A percentile compares a stretch with the other conserved stretches of the same genome.
These are phyloP conservation scores for Oreocharis arfaki DNA, from an alignment of 2,113 vertebrate species.

Conservation along the genomic window DNA sequence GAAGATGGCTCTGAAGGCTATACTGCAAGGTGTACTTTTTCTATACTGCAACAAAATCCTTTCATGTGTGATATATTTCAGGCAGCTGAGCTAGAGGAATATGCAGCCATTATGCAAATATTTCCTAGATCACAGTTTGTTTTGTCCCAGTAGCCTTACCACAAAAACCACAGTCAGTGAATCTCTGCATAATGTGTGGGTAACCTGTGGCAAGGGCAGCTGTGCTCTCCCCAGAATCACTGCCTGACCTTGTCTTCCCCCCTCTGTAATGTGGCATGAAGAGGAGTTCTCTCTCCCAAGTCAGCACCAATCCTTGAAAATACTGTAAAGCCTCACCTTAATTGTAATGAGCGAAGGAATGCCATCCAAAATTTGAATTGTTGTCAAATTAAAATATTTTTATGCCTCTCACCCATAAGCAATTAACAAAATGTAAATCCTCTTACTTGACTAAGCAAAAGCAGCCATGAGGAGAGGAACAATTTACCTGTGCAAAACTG, in stretches of 20 bases:
- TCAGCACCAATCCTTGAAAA: neutral
- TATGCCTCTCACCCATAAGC: neutral
- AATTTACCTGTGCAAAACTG: neutral
- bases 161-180: neutral
- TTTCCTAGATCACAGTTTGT: neutral
- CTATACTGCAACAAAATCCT: neutral
- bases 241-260: neutral
- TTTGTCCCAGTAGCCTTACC: neutral
- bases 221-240: neutral
- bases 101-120: neutral
- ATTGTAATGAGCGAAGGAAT: neutral
- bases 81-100: neutral
- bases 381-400: neutral
- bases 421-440: neutral
- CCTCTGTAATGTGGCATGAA: accelerated
- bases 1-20: neutral
- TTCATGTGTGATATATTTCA: neutral
- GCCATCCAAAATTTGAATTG: neutral
- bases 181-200: neutral
- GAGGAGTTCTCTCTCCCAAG: neutral
- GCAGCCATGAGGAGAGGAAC: neutral
- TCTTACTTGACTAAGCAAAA: neutral
- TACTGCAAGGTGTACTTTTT: neutral
- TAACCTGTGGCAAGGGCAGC: neutral
- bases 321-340: neutral